phyloP scores from a whole-genome alignment of 2,888 invertebrate genomes.

The Pomacea canaliculata region DNA sequence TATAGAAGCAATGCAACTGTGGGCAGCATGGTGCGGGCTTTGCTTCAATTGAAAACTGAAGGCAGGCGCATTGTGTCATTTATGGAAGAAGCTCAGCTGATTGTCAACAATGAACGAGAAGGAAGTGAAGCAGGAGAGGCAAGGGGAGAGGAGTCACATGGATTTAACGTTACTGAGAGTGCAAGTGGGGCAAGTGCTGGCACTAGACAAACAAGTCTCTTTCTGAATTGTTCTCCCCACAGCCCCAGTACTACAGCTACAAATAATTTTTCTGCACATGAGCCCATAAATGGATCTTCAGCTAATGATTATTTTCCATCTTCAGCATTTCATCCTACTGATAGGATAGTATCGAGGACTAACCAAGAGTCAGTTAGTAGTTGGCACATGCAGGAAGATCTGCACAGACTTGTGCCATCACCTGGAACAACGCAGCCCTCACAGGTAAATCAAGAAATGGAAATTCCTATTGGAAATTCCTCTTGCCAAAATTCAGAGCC shows the following conservation, averaged over 20 bases:
- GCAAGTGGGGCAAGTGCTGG: not conserved
- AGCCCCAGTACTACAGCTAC: not conserved
- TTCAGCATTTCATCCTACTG: not conserved
- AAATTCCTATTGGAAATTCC: not conserved
- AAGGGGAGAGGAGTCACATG: not conserved
- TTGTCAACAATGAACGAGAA: not conserved
- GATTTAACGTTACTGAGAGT: not conserved
- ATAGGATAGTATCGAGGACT: not conserved
- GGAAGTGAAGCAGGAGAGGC: conserved; percentile 2
- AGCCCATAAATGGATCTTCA: not conserved
- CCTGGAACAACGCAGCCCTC: not conserved
- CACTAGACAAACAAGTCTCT: no score
- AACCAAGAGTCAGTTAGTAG: not conserved
- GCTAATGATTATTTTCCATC: not conserved
- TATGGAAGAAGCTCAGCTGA: not conserved
- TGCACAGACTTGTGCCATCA: not conserved
- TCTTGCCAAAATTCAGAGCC: not conserved
- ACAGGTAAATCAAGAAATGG: not conserved
- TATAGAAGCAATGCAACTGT: not conserved
- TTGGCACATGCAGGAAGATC: not conserved
- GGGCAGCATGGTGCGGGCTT: not conserved
- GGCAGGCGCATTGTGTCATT: not conserved
- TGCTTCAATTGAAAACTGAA: not conserved
- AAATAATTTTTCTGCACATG: not conserved
- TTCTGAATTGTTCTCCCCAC: not conserved